Conservation (phyloP, 2,113 vertebrate genomes). For the Silurus meridionalis region DNA sequence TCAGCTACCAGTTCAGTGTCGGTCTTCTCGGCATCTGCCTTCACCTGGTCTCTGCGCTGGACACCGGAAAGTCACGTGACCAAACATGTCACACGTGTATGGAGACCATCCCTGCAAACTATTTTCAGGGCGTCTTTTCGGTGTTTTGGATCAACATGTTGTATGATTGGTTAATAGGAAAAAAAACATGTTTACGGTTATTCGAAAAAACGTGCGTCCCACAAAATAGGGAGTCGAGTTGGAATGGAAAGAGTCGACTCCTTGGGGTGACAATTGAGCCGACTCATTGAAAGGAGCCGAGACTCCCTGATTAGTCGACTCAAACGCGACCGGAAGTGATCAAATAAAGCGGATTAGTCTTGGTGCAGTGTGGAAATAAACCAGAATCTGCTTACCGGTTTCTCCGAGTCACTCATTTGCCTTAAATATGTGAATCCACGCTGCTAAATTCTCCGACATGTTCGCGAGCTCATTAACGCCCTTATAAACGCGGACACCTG, state of each 20-base stretch:
- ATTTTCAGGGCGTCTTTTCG: no score
- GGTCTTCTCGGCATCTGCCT: no score
- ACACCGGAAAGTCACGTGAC: no score
- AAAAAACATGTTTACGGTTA: neutral
- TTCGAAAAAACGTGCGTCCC: neutral
- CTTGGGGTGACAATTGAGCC: neutral
- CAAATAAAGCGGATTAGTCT: neutral
- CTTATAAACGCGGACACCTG: conserved; percentile 69
- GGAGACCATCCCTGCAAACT: no score
- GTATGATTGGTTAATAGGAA: no score
- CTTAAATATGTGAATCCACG: conserved; percentile 29
- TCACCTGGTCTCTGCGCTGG: no score
- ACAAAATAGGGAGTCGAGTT: neutral
- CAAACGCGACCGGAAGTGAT: neutral
- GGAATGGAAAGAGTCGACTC: neutral
- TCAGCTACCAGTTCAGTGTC: no score
- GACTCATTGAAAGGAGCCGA: neutral
- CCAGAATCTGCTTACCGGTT: conserved; percentile 63
- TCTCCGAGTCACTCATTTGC: conserved; percentile 67
- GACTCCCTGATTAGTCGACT: neutral
- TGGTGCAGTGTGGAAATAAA: neutral
- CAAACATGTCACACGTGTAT: no score
- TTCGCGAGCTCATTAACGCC: conserved; percentile 53
- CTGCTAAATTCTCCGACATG: conserved; percentile 35
- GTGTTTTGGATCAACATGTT: no score